Evolutionary conservation across 2,888 invertebrate species (phyloP), one percentile per base, ranked within the genome.

Genomic region (Rhorus exstirpatorius): DNA sequence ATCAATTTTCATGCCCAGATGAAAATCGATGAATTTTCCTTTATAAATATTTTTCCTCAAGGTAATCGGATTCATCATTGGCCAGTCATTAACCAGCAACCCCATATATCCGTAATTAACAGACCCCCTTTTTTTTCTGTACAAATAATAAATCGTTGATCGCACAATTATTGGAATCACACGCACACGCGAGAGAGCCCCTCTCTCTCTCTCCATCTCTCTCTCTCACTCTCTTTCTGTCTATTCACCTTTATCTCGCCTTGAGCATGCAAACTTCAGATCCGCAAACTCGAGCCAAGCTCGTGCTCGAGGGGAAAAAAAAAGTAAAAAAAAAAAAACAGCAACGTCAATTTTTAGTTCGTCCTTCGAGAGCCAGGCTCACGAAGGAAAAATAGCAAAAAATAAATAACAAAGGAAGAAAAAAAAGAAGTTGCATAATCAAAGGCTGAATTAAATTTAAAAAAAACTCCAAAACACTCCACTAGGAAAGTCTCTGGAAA

Each of bases 101-200:
- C 31, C 31, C 31, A n/a, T 12, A n/a, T n/a, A n/a, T n/a, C n/a
- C n/a, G n/a, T n/a, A 53, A 53, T n/a, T 14, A 46, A 60, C 14
- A 60, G 0, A 7, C 6, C 17, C 14, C 26, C 21, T 31, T 21
- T 72, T 61, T 17, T 74, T 75, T 71, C 49, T 67, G 68, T 75
- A 76, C 49, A 67, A 71, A 76, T 75, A 55, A 71, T 55, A 71
- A 49, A 82, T 82, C 79, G 82, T 82, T 82, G 82, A 65, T 71
- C 46, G 82, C 82, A 83, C 82, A 83, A 83, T 83, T 79, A 83
- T 83, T 71, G 82, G 71, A 41, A 76, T 79, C 75, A 76, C 71
- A 79, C n/a, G n/a, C n/a, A n/a, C n/a, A n/a, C n/a, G n/a, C 60
- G 65, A 53, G 49, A 70, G 74, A 74, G 63, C 21, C 46, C 6